Evolutionary conservation across 2,113 vertebrate genomes (phyloP), one percentile per base, ranked within the genome.

Genomic region (Indri indri): DNA sequence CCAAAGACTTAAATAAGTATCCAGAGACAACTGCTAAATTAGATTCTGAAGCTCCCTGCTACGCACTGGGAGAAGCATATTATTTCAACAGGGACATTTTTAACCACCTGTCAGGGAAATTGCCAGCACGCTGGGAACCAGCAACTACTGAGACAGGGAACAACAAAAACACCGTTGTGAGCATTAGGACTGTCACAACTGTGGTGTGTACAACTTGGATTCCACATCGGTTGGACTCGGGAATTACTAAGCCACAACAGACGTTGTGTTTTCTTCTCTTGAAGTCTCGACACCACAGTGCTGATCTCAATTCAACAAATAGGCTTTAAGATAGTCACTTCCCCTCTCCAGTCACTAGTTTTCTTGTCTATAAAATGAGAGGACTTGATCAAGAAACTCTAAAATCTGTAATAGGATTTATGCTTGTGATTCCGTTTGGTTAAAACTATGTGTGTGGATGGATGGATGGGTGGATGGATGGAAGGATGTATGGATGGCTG

Each of bases 371-470:
- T 42, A 93, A 86, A 68, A 85, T 17, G 3, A 88, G 34, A 91
- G 13, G 30, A 18, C 8, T 22, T 59, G 3, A 50, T 23, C 79
- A 77, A 63, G 4, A 45, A 91, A 63, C n/a, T 77, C 70, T 79
- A 89, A 97, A 94, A 93, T 70, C 22, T 73, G 3, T 65, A 92
- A 81, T 6, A 59, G 23, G 18, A 54, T 40, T 63, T 95, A 73
- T 50, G 89, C 23, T n/a, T 57, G 10, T 79, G 22, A 91, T 34
- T 83, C 37, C 66, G n/a, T 45, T 61, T 73, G 42, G 16, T 61
- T 95, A 88, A 76, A 94, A 73, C 23, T 86, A 27, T 47, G 30
- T 59, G 42, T 50, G 3, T 83, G 73, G 42, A 47, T 14, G 18
- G 40, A 50, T 14, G 13, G 8, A 13, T 86, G 34, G 57, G 34